phyloP scores from a whole-genome alignment of 2,888 invertebrate genomes.

The Epicampocera succincta region DNA sequence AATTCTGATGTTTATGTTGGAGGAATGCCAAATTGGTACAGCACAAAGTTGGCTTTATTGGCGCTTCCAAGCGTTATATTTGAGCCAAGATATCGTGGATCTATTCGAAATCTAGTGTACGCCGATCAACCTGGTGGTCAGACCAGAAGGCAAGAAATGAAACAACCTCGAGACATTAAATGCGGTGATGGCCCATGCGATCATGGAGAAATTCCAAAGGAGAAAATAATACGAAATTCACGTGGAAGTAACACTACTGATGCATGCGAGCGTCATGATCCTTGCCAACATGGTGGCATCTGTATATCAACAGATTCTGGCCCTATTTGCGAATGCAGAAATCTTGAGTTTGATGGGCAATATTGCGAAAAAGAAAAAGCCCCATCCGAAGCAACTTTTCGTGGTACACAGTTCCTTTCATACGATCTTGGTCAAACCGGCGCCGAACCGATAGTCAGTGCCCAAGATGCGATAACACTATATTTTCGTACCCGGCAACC shows the following conservation, averaged over 20 bases:
- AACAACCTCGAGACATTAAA: conserved; percentile 89
- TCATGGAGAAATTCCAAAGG: conserved; percentile 80
- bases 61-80: conserved; percentile 95
- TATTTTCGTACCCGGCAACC: conserved; percentile 96
- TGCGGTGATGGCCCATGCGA: conserved; percentile 82
- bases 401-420: conserved; percentile 94
- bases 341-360: conserved; percentile 95
- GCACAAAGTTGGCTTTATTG: conserved; percentile 91
- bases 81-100: conserved; percentile 94
- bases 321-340: conserved; percentile 96
- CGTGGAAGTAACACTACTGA: conserved; percentile 87
- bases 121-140: conserved; percentile 90
- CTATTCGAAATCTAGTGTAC: conserved; percentile 95
- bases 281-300: conserved; percentile 96
- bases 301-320: conserved; percentile 98
- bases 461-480: conserved; percentile 93
- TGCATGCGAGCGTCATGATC: conserved; percentile 93
- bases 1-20: conserved; percentile 98
- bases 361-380: conserved; percentile 97
- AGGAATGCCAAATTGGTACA: conserved; percentile 97
- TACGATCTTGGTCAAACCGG: conserved; percentile 94
- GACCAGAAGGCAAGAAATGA: conserved; percentile 91
- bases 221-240: conserved; percentile 79
- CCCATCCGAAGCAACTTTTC: conserved; percentile 96
- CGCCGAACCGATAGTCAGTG: conserved; percentile 93